Evolutionary conservation across 2,797 vertebrate genomes (phyloP).

Genomic region (Diplodus puntazzo): DNA sequence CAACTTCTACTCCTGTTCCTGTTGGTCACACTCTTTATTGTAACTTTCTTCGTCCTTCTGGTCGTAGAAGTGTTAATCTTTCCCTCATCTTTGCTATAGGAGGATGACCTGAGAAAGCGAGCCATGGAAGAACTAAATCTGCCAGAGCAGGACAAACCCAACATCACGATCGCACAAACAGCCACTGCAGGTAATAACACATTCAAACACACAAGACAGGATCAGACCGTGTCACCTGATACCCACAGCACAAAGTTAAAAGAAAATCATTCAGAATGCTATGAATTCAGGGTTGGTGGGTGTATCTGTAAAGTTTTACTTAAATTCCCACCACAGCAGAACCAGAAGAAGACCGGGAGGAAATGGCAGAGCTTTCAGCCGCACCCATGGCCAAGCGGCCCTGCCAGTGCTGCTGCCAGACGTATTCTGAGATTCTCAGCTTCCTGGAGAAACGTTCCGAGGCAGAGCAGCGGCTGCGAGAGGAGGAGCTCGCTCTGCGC

Average conservation of each 20-base stretch:
- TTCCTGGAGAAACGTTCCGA: conserved; percentile 88
- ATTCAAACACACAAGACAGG: neutral
- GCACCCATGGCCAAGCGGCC: conserved; percentile 82
- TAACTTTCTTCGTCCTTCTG: neutral
- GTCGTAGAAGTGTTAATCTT: neutral
- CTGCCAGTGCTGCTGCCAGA: conserved; percentile 89
- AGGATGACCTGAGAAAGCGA: conserved; percentile 81
- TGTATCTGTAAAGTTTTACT: neutral
- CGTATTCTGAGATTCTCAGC: conserved; percentile 87
- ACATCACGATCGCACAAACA: conserved; percentile 68
- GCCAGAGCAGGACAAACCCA: conserved; percentile 84
- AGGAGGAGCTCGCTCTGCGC: conserved; percentile 85
- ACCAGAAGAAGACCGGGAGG: conserved; percentile 78
- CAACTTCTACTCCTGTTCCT: neutral
- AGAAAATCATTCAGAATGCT: neutral
- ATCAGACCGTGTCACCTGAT: neutral
- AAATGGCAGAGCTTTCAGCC: conserved; percentile 68
- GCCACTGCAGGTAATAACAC: conserved; percentile 68
- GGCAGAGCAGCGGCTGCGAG: conserved; percentile 85
- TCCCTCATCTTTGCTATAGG: conserved; percentile 62
- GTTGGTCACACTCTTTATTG: neutral
- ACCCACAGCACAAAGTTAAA: neutral
- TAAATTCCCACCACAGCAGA: conserved; percentile 52
- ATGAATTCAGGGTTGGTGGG: no score
- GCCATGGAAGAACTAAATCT: conserved; percentile 78